phyloP scores from a whole-genome alignment of 2,888 invertebrate genomes.

The Tethea ocularis region DNA sequence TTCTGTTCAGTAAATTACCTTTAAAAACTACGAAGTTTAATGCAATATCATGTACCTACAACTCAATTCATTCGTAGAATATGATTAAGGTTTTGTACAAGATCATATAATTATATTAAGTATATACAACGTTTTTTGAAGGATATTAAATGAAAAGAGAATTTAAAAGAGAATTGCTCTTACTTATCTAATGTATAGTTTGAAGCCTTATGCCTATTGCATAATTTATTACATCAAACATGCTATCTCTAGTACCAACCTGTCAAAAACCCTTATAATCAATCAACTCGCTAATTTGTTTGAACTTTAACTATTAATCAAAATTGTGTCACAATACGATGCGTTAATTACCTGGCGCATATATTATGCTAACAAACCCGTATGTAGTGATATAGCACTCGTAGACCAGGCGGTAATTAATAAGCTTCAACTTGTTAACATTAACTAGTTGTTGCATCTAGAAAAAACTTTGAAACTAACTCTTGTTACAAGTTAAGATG shows the following conservation, averaged over 20 bases:
- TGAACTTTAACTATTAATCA: constrained; percentile 22
- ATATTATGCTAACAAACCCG: constrained; percentile 7
- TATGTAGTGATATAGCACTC: background rate
- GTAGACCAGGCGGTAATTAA: constrained; percentile 26
- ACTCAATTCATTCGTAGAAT: background rate
- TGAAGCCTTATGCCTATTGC: background rate
- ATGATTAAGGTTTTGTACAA: too few species aligned
- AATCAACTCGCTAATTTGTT: constrained; percentile 25
- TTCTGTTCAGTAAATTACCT: constrained; percentile 27
- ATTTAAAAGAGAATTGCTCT: too few species aligned
- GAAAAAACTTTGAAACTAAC: constrained; percentile 45
- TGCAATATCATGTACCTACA: background rate
- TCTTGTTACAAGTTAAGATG: constrained; percentile 49
- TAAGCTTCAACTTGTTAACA: constrained; percentile 37
- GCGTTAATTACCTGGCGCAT: constrained; percentile 8
- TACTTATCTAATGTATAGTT: background rate
- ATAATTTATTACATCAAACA: constrained; percentile 18
- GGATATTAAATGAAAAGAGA: too few species aligned
- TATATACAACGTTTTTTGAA: too few species aligned
- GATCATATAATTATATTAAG: too few species aligned
- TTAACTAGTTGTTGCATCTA: constrained; percentile 35
- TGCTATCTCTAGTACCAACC: constrained; percentile 20
- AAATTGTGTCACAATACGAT: constrained; percentile 14
- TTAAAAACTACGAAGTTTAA: constrained; percentile 12
- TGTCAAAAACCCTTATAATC: constrained; percentile 30